A percentile compares a stretch with the other conserved stretches of the same genome.
These are phyloP conservation scores for Apostichopus parvimensis DNA, from an alignment of 35 echinoderm and acorn worm genomes.

Conservation along the genomic window DNA sequence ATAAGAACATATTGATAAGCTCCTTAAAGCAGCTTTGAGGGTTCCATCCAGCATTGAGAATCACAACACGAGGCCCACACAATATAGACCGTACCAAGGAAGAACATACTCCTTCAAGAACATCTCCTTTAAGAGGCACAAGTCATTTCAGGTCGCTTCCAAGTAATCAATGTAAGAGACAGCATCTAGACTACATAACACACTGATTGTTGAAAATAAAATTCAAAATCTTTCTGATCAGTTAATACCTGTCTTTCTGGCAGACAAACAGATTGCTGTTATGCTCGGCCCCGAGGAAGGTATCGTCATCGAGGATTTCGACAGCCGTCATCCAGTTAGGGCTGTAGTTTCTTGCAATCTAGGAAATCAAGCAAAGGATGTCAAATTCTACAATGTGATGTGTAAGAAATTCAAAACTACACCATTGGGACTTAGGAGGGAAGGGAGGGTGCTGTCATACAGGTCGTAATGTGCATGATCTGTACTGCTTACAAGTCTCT, in stretches of 20 bases:
- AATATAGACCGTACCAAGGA: neutral
- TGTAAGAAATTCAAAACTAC: too few relatives aligned
- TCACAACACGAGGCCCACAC: neutral
- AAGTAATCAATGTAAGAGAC: too few relatives aligned
- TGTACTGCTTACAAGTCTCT: neutral
- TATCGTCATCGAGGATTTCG: constrained; percentile 91
- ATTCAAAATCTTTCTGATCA: too few relatives aligned
- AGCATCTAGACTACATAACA: too few relatives aligned
- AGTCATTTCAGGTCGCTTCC: neutral
- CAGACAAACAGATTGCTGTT: constrained; percentile 91
- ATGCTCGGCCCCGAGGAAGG: constrained; percentile 93
- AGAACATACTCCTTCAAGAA: neutral
- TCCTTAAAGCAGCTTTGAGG: too few relatives aligned
- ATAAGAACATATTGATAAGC: too few relatives aligned
- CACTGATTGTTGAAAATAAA: too few relatives aligned
- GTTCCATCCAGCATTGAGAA: neutral
- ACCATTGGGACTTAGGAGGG: too few relatives aligned
- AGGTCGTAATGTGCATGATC: too few relatives aligned
- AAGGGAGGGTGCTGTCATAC: too few relatives aligned
- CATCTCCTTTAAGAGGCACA: neutral
- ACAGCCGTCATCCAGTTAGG: constrained; percentile 99
- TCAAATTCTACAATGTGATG: too few relatives aligned
- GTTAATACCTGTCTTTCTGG: constrained; percentile 94
- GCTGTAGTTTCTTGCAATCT: constrained; percentile 97
- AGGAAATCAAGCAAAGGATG: neutral